A percentile compares a stretch with the other conserved stretches of the same genome.
Evolutionary conservation across 2,888 invertebrate species (phyloP).

Genomic region (Stenoptilia bipunctidactyla): DNA sequence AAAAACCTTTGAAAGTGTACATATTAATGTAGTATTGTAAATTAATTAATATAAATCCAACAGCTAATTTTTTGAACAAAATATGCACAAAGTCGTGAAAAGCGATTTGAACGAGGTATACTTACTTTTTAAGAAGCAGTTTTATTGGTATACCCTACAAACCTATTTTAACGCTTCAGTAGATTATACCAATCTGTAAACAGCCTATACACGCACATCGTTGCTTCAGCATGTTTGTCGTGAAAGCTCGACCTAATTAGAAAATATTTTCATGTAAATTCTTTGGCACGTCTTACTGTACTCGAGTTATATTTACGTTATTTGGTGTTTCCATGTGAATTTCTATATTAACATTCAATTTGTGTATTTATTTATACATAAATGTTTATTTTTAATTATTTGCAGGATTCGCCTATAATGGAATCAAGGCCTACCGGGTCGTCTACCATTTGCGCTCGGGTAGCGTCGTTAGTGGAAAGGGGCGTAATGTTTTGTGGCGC

Average conservation of each 20-base stretch:
- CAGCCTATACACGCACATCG: background rate
- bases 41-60: no score
- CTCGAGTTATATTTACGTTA: constrained; percentile 11
- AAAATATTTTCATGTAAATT: background rate
- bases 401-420: constrained; percentile 58
- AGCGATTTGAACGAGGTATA: no score
- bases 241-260: background rate
- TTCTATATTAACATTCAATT: constrained; percentile 6
- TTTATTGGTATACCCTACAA: no score
- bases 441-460: constrained; percentile 32
- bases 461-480: constrained; percentile 56
- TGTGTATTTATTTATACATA: no score
- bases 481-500: constrained; percentile 74
- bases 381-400: background rate
- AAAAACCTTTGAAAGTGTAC: no score
- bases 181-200: no score
- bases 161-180: no score
- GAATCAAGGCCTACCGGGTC: constrained; percentile 43
- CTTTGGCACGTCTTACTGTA: background rate
- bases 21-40: no score
- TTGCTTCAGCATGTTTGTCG: background rate
- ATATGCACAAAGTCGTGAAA: no score
- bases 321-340: constrained; percentile 3
- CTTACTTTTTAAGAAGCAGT: no score
- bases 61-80: no score